Conservation (phyloP, 2,888 invertebrate species). For the Tuta absoluta region DNA sequence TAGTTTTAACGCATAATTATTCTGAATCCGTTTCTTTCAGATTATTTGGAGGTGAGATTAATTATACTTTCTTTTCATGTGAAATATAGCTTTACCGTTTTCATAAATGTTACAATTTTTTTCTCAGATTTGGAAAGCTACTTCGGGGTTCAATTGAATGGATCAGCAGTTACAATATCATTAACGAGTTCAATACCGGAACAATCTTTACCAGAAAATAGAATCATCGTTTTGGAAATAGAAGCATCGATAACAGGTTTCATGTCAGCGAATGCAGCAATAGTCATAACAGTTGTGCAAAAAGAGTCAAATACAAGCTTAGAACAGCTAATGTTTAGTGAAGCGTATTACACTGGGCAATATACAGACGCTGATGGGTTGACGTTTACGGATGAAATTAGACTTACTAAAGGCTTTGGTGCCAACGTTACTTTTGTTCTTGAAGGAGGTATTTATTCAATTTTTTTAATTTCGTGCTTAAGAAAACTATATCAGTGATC, state of each 20-base stretch:
- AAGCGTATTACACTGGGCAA: conserved; percentile 35
- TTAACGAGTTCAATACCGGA: conserved; percentile 37
- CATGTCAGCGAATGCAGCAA: conserved; percentile 36
- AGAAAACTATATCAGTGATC: not conserved
- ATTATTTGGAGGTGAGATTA: conserved; percentile 45
- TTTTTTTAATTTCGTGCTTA: too few species aligned
- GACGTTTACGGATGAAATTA: conserved; percentile 25
- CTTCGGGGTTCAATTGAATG: conserved; percentile 32
- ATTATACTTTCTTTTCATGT: not conserved
- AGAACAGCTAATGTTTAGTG: conserved; percentile 36
- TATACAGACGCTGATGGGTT: conserved; percentile 30
- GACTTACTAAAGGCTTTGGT: conserved; percentile 30
- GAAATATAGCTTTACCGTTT: not conserved
- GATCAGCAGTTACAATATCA: conserved; percentile 32
- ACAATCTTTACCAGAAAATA: conserved; percentile 35
- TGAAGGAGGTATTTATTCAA: conserved; percentile 14
- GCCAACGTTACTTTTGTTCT: conserved; percentile 26
- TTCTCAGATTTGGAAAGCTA: conserved; percentile 38
- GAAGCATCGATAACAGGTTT: conserved; percentile 37
- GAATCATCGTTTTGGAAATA: conserved; percentile 38
- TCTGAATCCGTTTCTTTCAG: conserved; percentile 39
- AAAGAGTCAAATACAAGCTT: conserved; percentile 20
- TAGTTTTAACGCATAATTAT: conserved; percentile 39
- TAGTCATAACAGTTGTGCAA: conserved; percentile 36
- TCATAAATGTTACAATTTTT: too few species aligned